Evolutionary conservation across 2,113 vertebrate species (phyloP).

Genomic region (Oreotrochilus melanogaster): DNA sequence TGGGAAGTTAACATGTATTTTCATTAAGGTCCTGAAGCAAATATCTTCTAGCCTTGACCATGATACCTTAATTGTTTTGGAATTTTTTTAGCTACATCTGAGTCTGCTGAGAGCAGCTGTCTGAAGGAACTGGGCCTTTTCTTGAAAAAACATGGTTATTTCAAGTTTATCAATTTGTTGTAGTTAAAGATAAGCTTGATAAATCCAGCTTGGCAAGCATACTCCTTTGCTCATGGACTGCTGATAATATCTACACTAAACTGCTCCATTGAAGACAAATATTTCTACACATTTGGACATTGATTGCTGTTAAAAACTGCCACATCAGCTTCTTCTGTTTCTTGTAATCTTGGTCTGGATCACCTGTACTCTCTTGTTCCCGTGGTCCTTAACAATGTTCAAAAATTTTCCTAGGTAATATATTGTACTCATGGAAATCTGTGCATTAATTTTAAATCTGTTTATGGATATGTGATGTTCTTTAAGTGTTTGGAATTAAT

Average conservation of each 20-base stretch:
- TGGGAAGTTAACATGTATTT: neutral
- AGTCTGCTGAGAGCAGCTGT: neutral
- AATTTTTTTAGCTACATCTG: neutral
- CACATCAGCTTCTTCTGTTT: neutral
- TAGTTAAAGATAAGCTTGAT: neutral
- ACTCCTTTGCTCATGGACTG: neutral
- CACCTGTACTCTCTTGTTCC: neutral
- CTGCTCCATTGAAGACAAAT: neutral
- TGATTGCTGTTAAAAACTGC: neutral
- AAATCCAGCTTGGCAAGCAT: neutral
- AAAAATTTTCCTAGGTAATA: neutral
- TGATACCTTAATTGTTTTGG: neutral
- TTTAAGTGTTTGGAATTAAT: conserved; percentile 16
- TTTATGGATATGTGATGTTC: neutral
- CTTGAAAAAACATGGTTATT: neutral
- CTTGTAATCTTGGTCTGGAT: neutral
- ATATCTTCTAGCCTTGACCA: neutral
- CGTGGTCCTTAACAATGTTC: neutral
- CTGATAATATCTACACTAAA: neutral
- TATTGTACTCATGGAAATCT: neutral
- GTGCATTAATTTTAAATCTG: neutral
- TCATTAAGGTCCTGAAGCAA: neutral
- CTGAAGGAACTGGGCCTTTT: neutral
- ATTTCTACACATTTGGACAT: neutral
- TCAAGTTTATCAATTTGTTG: neutral